phyloP scores from a whole-genome alignment of 2,797 vertebrate species.

The Moxostoma hubbsi region DNA sequence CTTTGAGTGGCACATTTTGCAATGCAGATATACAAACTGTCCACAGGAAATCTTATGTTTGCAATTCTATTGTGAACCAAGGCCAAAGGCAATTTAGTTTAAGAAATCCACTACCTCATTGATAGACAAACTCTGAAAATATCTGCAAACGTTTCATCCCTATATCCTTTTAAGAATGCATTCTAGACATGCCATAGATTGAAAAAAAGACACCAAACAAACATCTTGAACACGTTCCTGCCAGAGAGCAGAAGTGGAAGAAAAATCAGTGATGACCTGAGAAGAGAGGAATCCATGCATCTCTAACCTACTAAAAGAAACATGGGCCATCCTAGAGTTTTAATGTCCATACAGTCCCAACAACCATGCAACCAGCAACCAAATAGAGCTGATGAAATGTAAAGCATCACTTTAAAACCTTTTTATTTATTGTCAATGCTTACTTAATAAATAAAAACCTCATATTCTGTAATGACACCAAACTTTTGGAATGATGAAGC shows the following conservation, averaged over 20 bases:
- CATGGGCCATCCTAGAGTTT: background rate
- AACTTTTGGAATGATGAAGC: background rate
- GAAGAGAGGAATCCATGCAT: background rate
- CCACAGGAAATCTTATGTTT: slow-evolving; percentile 33
- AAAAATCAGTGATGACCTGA: background rate
- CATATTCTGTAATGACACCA: background rate
- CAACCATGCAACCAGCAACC: background rate
- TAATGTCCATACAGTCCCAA: background rate
- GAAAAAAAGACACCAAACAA: slow-evolving; percentile 5
- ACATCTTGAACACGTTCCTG: background rate
- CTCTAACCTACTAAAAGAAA: background rate
- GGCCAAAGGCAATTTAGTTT: slow-evolving; percentile 19
- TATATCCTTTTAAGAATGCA: slow-evolving; percentile 11
- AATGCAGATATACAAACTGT: slow-evolving; percentile 33
- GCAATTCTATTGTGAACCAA: slow-evolving; percentile 22
- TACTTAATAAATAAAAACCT: slow-evolving; percentile 2
- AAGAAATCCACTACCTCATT: slow-evolving; percentile 25
- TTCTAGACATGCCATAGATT: slow-evolving; percentile 4
- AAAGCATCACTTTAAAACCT: background rate
- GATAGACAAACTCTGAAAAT: slow-evolving; percentile 12
- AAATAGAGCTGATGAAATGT: background rate
- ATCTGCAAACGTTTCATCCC: slow-evolving; percentile 12
- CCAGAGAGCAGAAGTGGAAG: background rate
- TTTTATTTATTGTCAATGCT: background rate
- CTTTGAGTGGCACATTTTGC: slow-evolving; percentile 36